Evolutionary conservation across 2,888 invertebrate genomes (phyloP).

Genomic region (Pterobdella sp.): DNA sequence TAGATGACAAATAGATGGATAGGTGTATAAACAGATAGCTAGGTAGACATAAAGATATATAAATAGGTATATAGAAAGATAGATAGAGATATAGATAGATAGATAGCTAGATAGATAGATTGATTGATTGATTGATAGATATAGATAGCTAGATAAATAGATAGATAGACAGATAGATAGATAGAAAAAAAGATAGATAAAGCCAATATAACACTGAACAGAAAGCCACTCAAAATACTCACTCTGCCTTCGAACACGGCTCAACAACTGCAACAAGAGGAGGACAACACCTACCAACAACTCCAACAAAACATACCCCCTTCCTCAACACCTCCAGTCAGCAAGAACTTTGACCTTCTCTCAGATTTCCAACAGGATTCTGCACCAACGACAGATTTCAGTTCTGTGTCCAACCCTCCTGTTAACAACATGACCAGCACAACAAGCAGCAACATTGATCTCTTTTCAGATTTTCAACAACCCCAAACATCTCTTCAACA

Average conservation of each 20-base stretch:
- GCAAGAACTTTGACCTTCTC: background rate
- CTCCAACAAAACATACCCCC: constrained; percentile 8
- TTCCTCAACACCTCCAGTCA: background rate
- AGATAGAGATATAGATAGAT: too few relatives aligned
- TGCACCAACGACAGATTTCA: too few relatives aligned
- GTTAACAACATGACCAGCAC: background rate
- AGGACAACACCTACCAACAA: constrained; percentile 1
- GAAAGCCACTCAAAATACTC: background rate
- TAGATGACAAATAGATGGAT: too few relatives aligned
- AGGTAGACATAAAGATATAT: too few relatives aligned
- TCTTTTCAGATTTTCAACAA: constrained; percentile 19
- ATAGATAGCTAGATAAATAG: too few relatives aligned
- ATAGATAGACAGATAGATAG: too few relatives aligned
- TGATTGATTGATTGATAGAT: too few relatives aligned
- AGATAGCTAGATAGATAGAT: too few relatives aligned
- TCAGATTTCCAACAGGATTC: too few relatives aligned
- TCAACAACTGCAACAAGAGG: constrained; percentile 6
- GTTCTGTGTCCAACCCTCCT: background rate
- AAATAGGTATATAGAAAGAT: too few relatives aligned
- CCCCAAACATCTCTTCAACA: background rate
- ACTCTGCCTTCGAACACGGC: background rate
- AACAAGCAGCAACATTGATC: constrained; percentile 22
- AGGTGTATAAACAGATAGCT: too few relatives aligned
- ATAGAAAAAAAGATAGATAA: too few relatives aligned
- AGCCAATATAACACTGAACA: background rate